Evolutionary conservation across 53 echinoderm and acorn worm genomes (phyloP), one percentile per base, ranked within the genome.

Genomic region (Arbacia lixula): DNA sequence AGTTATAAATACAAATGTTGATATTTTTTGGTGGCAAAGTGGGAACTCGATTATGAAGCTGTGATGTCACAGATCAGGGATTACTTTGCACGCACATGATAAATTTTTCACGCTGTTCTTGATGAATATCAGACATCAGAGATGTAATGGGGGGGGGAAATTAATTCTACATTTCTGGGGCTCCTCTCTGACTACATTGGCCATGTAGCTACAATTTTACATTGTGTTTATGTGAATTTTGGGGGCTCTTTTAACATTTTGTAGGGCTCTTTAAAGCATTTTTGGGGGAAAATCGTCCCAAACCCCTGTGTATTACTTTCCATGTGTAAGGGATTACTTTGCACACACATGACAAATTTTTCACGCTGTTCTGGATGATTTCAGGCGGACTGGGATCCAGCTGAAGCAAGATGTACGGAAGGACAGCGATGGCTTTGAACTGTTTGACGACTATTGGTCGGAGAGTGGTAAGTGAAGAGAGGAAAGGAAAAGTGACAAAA

Each of bases 391-490:
- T 10, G 96, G 96, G 12, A 76, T 85, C 60, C 85, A 74, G 20
- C 61, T 92, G 43, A 93, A 91, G 51, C 91, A 79, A 52, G 82
- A 89, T 55, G 96, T 91, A 12, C 75, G 96, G 24, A 91, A 91
- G 53, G 93, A 96, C 83, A 96, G 96, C 36, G 96, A 96, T 66
- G 96, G 96, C n/a, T 96, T 91, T 91, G 96, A 96, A 57, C 56
- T 87, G 10, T 96, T 96, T 85, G 93, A 93, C 71, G 96, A 96
- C 83, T 96, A 96, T 63, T 93, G 91, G 93, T 91, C 90, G 17
- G 96, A 93, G 35, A 92, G 90, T 76, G 92, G 95, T 92, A 55
- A 87, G 93, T 85, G 6, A 37, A 3, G 63, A 56, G 57, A 36
- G 58, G 38, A 60, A 56, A 28, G 38, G 56, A 28, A 9, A 46